Conservation (phyloP, 2,113 vertebrate genomes). For the Oxyruncus cristatus region DNA sequence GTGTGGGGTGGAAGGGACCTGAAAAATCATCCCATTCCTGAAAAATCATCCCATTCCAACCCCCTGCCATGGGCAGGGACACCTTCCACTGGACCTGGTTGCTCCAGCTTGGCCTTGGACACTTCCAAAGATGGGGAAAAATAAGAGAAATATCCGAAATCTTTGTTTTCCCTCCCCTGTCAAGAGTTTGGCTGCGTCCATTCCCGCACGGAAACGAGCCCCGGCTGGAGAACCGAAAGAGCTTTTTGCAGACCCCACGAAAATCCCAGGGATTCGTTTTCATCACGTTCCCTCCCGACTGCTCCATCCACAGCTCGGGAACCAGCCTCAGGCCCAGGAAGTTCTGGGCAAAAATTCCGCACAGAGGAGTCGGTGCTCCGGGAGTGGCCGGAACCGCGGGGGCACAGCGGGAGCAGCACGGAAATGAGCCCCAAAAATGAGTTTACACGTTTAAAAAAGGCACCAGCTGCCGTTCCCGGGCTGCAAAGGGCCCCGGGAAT, state of each 20-base stretch:
- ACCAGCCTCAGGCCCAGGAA: background rate
- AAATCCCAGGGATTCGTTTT: background rate
- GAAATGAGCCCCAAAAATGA: too few relatives aligned
- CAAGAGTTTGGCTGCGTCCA: background rate
- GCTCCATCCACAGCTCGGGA: background rate
- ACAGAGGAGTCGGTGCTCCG: fast-evolving
- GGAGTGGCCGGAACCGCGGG: background rate
- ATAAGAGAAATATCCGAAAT: background rate
- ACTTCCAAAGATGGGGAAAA: background rate
- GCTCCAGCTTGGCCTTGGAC: background rate
- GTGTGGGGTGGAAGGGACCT: background rate
- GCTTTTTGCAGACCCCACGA: background rate
- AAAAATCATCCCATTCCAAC: background rate
- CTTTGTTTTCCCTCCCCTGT: background rate
- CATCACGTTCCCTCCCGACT: fast-evolving
- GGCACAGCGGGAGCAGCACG: background rate
- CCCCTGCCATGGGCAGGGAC: background rate
- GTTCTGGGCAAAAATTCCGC: background rate
- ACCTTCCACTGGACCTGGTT: too few relatives aligned
- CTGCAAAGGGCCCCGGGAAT: background rate
- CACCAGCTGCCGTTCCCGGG: background rate
- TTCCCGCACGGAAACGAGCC: background rate
- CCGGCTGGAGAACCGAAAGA: background rate
- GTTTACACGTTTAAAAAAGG: background rate
- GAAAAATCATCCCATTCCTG: too few relatives aligned